phyloP scores from a whole-genome alignment of 2,797 vertebrate species.

The Amblyraja radiata region DNA sequence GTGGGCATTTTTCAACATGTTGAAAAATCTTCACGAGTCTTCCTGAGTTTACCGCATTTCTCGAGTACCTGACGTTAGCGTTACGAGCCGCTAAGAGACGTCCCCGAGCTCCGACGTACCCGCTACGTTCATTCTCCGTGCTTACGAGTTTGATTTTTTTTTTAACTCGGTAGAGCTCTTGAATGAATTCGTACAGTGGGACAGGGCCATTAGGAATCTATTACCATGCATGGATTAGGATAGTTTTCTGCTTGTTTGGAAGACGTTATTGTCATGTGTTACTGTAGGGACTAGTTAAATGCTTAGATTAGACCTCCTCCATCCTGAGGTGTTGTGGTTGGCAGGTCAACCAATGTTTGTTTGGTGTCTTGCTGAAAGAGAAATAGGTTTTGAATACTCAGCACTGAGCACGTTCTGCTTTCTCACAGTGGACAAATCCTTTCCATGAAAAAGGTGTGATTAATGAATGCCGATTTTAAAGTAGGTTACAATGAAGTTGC shows the following conservation, averaged over 20 bases:
- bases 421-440: neutral
- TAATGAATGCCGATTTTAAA: neutral
- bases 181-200: too few relatives aligned
- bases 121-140: too few relatives aligned
- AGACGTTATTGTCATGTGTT: neutral
- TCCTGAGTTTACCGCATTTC: too few relatives aligned
- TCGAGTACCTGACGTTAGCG: too few relatives aligned
- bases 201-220: too few relatives aligned
- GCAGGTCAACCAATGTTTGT: neutral
- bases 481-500: too few relatives aligned
- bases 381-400: neutral
- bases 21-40: too few relatives aligned
- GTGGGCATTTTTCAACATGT: too few relatives aligned
- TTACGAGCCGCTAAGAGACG: too few relatives aligned
- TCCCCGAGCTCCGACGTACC: too few relatives aligned
- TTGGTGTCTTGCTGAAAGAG: neutral
- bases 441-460: neutral
- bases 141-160: too few relatives aligned
- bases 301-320: neutral
- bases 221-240: neutral
- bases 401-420: neutral
- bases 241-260: neutral
- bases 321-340: neutral
- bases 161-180: too few relatives aligned
- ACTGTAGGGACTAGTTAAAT: neutral